Percentiles rank a stretch among this genome's conserved stretches.
Conservation (phyloP, 2,888 invertebrate species). For the Leptothorax acervorum region DNA sequence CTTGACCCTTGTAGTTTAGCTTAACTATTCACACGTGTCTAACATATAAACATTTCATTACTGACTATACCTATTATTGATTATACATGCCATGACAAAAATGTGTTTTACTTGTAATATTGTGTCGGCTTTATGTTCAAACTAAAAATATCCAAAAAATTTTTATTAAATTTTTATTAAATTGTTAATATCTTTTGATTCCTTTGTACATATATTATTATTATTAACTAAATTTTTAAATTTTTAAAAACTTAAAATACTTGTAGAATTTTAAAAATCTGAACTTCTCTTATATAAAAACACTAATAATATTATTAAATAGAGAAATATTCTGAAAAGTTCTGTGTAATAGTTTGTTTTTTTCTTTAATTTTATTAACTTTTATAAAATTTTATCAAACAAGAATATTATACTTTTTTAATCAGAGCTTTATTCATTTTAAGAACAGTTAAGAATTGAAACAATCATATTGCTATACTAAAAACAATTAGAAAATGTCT, state of each 20-base stretch:
- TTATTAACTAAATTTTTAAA: too few species aligned
- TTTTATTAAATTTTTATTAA: too few species aligned
- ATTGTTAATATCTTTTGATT: conserved; percentile 6
- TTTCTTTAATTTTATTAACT: background rate
- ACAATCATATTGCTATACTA: background rate
- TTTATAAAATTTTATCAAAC: background rate
- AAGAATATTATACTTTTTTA: background rate
- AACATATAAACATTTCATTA: background rate
- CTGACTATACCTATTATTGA: background rate
- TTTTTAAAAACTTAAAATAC: too few species aligned
- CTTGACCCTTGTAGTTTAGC: conserved; percentile 7
- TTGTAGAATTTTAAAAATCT: background rate
- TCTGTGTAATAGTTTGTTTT: background rate
- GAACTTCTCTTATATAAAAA: background rate
- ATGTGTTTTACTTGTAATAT: background rate
- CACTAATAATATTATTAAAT: background rate
- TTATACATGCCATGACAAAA: background rate
- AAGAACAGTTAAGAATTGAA: background rate
- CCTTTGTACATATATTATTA: background rate
- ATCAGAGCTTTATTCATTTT: background rate
- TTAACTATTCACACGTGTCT: background rate
- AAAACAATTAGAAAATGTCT: background rate
- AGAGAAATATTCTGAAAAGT: background rate
- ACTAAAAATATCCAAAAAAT: background rate
- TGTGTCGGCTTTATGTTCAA: background rate